A percentile compares a stretch with the other conserved stretches of the same genome.
phyloP scores from a whole-genome alignment of 2,888 invertebrate genomes.

The Caenorhabditis wallacei region DNA sequence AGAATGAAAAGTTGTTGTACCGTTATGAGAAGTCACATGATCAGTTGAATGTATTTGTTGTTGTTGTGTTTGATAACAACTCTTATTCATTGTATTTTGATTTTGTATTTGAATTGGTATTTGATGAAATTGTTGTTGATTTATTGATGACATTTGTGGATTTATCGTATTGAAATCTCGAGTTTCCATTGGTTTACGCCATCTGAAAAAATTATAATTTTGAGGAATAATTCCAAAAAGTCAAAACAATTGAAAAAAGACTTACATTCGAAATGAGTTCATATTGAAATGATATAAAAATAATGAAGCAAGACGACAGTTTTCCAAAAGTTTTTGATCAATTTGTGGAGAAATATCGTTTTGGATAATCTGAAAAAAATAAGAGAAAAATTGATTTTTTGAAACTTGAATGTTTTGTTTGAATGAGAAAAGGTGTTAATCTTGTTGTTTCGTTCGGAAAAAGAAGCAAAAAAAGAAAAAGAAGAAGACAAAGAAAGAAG shows the following conservation, averaged over 20 bases:
- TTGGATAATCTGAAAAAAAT: conserved; percentile 63
- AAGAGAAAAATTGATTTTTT: not conserved
- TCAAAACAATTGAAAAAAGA: conserved; percentile 12
- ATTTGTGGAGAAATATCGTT: conserved; percentile 58
- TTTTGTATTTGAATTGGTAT: conserved; percentile 53
- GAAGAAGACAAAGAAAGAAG: not conserved
- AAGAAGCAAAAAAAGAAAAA: conserved; percentile 26
- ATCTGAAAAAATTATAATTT: conserved; percentile 56
- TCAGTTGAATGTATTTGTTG: conserved; percentile 26
- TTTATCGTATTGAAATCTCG: conserved; percentile 48
- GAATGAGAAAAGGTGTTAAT: conserved; percentile 40
- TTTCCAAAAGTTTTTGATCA: conserved; percentile 40
- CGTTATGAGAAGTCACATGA: conserved; percentile 59
- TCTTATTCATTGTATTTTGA: conserved; percentile 17
- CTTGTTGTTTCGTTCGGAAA: conserved; percentile 36
- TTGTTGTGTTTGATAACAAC: conserved; percentile 11
- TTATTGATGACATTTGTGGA: conserved; percentile 13
- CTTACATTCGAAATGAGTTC: conserved; percentile 71
- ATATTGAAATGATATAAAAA: conserved; percentile 68
- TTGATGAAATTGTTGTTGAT: conserved; percentile 49
- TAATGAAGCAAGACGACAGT: conserved; percentile 57
- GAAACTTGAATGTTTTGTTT: not conserved
- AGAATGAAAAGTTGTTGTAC: conserved; percentile 64
- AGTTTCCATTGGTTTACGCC: conserved; percentile 69
- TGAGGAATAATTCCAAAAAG: no score